Conservation (phyloP, 2,888 invertebrate genomes). For the Agriopis marginaria region DNA sequence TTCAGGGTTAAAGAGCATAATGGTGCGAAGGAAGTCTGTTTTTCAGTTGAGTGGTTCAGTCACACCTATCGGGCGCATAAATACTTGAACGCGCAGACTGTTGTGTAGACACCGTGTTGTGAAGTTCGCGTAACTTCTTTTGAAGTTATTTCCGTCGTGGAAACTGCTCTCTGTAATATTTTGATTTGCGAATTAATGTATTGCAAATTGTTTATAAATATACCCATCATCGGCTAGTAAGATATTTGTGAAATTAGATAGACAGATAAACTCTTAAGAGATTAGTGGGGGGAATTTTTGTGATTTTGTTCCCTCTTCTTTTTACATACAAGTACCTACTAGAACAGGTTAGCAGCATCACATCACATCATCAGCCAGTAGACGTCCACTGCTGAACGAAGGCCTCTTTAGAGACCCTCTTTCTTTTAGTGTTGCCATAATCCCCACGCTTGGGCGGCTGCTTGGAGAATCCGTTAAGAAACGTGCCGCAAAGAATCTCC, state of each 20-base stretch:
- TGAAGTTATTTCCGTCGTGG: slow-evolving; percentile 35
- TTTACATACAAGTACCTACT: neutral
- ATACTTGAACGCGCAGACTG: slow-evolving; percentile 28
- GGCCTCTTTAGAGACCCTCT: too few relatives aligned
- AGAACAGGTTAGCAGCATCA: too few relatives aligned
- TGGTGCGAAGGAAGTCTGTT: slow-evolving; percentile 20
- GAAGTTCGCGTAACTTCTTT: slow-evolving; percentile 32
- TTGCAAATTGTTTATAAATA: slow-evolving; percentile 36
- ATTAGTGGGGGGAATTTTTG: neutral
- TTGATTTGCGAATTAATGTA: slow-evolving; percentile 32
- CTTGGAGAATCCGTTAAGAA: too few relatives aligned
- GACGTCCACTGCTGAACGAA: too few relatives aligned
- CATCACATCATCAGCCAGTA: too few relatives aligned
- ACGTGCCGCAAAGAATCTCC: too few relatives aligned
- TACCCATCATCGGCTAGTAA: slow-evolving; percentile 26
- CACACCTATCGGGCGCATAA: slow-evolving; percentile 26
- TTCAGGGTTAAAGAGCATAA: slow-evolving; percentile 32
- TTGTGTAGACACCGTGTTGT: slow-evolving; percentile 33
- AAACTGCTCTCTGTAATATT: slow-evolving; percentile 30
- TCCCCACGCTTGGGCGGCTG: too few relatives aligned
- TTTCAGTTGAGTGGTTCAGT: slow-evolving; percentile 26
- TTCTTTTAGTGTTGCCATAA: too few relatives aligned
- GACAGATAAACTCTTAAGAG: too few relatives aligned
- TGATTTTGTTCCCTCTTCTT: neutral
- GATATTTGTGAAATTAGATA: slow-evolving; percentile 18